A percentile compares a stretch with the other conserved stretches of the same genome.
These are phyloP conservation scores for Heterodera schachtii DNA, from an alignment of 1,140 invertebrate species.

Conservation along the genomic window DNA sequence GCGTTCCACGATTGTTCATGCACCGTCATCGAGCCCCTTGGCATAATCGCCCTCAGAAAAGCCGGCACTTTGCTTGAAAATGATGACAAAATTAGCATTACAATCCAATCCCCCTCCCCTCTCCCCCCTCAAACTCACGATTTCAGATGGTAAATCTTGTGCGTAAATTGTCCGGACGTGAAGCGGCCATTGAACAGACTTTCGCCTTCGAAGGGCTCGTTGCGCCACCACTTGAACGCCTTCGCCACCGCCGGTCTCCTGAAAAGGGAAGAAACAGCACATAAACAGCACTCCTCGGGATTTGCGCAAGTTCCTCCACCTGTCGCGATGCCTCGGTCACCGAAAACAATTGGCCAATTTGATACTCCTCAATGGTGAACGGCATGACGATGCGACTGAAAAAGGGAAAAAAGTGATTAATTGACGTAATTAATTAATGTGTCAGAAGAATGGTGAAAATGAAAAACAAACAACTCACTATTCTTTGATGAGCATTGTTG, in stretches of 20 bases:
- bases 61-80: slow-evolving; percentile 68
- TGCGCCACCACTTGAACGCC: slow-evolving; percentile 96
- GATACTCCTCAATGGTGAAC: too few species aligned
- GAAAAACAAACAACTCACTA: too few species aligned
- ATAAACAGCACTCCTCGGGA: not conserved
- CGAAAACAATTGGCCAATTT: too few species aligned
- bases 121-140: slow-evolving; percentile 70
- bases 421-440: too few species aligned
- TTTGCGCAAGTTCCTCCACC: slow-evolving; percentile 15
- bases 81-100: not conserved
- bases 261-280: not conserved
- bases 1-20: slow-evolving; percentile 99
- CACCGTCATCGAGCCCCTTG: slow-evolving; percentile 92
- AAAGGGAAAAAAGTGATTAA: not conserved
- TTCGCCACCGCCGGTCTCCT: slow-evolving; percentile 96
- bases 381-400: slow-evolving; percentile 53
- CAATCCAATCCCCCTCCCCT: too few species aligned
- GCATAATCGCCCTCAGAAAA: slow-evolving; percentile 83
- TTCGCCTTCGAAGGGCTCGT: slow-evolving; percentile 87
- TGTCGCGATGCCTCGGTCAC: slow-evolving; percentile 27
- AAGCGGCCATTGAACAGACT: slow-evolving; percentile 86
- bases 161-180: slow-evolving; percentile 94
- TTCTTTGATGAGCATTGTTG: too few species aligned
- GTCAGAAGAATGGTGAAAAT: too few species aligned
- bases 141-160: slow-evolving; percentile 98